phyloP scores from a whole-genome alignment of 2,797 vertebrate genomes.

The Chromis chromis region DNA sequence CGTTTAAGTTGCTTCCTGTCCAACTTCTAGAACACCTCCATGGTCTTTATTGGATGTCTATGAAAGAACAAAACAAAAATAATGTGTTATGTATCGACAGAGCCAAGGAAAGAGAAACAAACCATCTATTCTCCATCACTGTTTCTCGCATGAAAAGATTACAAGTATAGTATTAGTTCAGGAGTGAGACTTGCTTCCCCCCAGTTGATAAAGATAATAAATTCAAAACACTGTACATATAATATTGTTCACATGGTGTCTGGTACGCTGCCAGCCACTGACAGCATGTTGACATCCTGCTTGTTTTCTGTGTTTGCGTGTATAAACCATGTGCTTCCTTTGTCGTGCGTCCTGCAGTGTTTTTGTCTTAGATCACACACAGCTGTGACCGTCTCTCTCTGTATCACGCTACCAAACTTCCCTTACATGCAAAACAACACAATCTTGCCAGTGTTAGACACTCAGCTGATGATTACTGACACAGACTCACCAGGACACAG shows the following conservation, averaged over 20 bases:
- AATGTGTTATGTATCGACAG: not conserved
- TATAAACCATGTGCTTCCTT: conserved; percentile 64
- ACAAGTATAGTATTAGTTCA: not conserved
- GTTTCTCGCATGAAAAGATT: conserved; percentile 4
- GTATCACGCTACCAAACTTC: conserved; percentile 72
- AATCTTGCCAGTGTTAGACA: conserved; percentile 41
- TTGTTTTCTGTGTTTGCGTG: conserved; percentile 44
- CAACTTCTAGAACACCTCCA: not conserved
- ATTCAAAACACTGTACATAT: conserved; percentile 3
- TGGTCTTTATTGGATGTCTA: conserved; percentile 7
- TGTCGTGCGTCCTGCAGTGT: conserved; percentile 63
- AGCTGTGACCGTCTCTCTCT: conserved; percentile 54
- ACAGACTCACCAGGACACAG: conserved; percentile 64
- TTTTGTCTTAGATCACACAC: conserved; percentile 67
- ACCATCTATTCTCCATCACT: not conserved
- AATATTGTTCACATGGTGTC: conserved; percentile 29
- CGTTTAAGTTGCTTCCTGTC: conserved; percentile 16
- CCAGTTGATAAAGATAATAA: conserved; percentile 24
- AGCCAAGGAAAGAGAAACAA: not conserved
- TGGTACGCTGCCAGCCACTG: conserved; percentile 57
- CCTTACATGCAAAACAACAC: conserved; percentile 64
- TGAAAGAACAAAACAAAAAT: not conserved
- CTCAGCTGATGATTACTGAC: conserved; percentile 56
- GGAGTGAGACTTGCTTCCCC: not conserved
- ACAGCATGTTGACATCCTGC: conserved; percentile 78